Evolutionary conservation across 64 coral and sea anemone genomes (phyloP), one percentile per base, ranked within the genome.

Genomic region (Astreopora myriophthalma): DNA sequence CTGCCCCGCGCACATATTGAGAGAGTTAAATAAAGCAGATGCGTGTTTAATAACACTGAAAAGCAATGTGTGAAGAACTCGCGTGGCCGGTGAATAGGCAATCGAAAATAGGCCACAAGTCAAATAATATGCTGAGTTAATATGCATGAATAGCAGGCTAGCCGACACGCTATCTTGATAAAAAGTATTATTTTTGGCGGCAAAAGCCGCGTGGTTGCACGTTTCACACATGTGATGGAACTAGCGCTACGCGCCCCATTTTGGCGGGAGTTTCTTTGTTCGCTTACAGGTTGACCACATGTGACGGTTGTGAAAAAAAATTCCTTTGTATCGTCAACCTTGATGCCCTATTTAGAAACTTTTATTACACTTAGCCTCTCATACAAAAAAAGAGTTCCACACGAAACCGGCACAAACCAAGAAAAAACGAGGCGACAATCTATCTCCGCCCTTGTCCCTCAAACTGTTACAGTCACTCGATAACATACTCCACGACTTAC

Each of bases 151-250:
- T 61, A 75, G 90, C 67, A 92, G 82, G 80, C 90, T 40, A 71
- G 28, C 52, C 23, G 87, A 81, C 92, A 94, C 92, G 92, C 92
- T 76, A 94, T 69, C 78, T 93, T 79, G 69, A 69, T 93, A 88
- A 55, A 39, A 80, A 84, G 80, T 85, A 88, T 94, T 94, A 94
- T 94, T 89, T 84, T 88, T 89, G 92, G 92, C 92, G 92, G 85
- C 32, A 73, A 88, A 76, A 60, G 36, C 52, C 78, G 42, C 85
- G 85, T 84, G 75, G 48, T 34, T 32, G 52, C 92, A 89, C 76
- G 85, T 89, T 89, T 88, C 25, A 72, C 86, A 83, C 76, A 71
- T 80, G 69, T 80, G 68, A 52, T 64, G 65, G 51, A 40, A 64
- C 87, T 77, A 89, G 80, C 72, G 65, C 30, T 82, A 76, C 85